Percentiles rank a stretch among this genome's conserved stretches.
These are phyloP conservation scores for Bucco capensis DNA, from an alignment of 2,113 vertebrate species.

Conservation along the genomic window DNA sequence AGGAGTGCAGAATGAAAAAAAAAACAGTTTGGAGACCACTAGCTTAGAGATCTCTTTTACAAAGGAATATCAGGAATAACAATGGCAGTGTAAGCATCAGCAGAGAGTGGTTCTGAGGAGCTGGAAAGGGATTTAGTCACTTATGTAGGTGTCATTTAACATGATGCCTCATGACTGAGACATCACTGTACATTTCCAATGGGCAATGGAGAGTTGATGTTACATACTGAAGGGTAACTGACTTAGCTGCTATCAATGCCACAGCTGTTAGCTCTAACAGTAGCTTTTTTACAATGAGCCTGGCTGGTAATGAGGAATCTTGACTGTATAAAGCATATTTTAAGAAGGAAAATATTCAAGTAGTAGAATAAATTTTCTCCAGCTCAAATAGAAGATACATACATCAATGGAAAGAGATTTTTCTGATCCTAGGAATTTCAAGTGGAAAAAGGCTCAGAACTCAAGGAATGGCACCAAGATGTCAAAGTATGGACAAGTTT, in stretches of 20 bases:
- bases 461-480: neutral
- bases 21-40: neutral
- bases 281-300: neutral
- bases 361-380: neutral
- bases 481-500: neutral
- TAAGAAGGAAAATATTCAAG: neutral
- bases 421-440: neutral
- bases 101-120: neutral
- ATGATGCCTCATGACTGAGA: neutral
- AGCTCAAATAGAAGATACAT: neutral
- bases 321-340: neutral
- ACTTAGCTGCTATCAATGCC: neutral
- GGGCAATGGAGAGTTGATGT: neutral
- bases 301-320: neutral
- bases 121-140: neutral
- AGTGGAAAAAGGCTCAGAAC: neutral
- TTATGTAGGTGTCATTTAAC: neutral
- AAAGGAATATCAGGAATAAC: neutral
- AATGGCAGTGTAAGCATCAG: neutral
- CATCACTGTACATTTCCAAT: neutral
- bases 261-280: neutral
- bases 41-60: neutral
- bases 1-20: neutral
- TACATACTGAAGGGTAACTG: neutral
- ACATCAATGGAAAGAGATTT: neutral